Conservation (phyloP, 2,113 vertebrate species). For the Odontophorus gujanensis region DNA sequence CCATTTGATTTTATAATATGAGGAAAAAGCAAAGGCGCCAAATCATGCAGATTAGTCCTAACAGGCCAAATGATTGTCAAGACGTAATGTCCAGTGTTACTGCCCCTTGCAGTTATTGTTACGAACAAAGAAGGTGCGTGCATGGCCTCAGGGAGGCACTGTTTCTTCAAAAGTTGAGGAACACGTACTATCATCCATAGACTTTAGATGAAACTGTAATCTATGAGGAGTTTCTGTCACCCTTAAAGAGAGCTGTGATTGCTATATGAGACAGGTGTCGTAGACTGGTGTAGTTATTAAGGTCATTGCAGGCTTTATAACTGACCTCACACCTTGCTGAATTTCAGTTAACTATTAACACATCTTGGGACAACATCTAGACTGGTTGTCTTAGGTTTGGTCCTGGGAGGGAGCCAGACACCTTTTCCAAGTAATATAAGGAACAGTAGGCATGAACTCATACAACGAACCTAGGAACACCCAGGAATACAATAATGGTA, state of each 20-base stretch:
- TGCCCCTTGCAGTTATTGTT: not conserved
- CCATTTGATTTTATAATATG: not conserved
- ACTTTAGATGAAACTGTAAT: not conserved
- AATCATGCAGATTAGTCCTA: not conserved
- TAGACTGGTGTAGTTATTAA: not conserved
- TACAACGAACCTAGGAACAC: not conserved
- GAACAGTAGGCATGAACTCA: not conserved
- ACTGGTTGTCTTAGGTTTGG: not conserved
- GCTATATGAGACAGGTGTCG: not conserved
- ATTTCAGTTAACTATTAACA: not conserved
- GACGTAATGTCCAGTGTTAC: not conserved
- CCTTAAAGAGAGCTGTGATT: not conserved
- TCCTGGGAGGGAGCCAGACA: not conserved
- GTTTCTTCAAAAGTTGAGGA: not conserved
- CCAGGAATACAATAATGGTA: not conserved
- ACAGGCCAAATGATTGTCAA: not conserved
- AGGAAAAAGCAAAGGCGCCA: not conserved
- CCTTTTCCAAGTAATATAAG: not conserved
- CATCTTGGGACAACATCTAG: not conserved
- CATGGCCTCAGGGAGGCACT: not conserved
- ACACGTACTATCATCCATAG: not conserved
- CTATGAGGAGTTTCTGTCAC: not conserved
- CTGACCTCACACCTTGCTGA: not conserved
- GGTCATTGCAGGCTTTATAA: not conserved
- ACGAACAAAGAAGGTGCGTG: not conserved